A percentile compares a stretch with the other conserved stretches of the same genome.
These are phyloP conservation scores for Corydoras maculifer DNA, from an alignment of 2,113 vertebrate genomes.

Conservation along the genomic window DNA sequence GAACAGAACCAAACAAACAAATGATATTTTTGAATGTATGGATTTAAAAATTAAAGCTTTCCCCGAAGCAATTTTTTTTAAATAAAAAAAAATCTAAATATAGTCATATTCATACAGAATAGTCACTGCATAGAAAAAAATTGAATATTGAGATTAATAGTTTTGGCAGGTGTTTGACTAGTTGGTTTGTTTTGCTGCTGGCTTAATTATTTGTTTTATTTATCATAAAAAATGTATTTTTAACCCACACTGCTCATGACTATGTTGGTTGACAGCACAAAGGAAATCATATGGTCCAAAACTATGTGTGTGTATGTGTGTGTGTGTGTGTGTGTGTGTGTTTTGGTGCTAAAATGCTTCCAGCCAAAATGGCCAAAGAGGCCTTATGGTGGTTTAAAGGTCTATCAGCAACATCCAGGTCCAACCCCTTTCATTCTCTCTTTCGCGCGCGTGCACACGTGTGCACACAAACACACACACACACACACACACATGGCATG, in stretches of 20 bases:
- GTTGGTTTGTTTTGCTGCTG: too few relatives aligned
- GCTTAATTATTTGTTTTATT: background rate
- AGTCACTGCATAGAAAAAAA: background rate
- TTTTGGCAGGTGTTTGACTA: too few relatives aligned
- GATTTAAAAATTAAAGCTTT: too few relatives aligned
- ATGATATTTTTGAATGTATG: too few relatives aligned
- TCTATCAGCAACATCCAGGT: slow-evolving; percentile 65
- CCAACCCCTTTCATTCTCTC: slow-evolving; percentile 60
- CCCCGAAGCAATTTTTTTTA: too few relatives aligned
- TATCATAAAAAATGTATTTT: background rate
- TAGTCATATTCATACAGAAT: background rate
- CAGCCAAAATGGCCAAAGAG: slow-evolving; percentile 66
- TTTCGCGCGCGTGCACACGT: slow-evolving; percentile 25
- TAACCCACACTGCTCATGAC: slow-evolving; percentile 50
- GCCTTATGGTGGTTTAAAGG: slow-evolving; percentile 62
- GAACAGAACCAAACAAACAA: too few relatives aligned
- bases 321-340: slow-evolving; percentile 23
- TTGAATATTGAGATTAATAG: too few relatives aligned
- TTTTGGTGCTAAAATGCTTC: slow-evolving; percentile 62
- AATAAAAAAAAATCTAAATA: background rate
- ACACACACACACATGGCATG: slow-evolving; percentile 34
- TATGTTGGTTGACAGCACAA: slow-evolving; percentile 61
- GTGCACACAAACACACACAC: slow-evolving; percentile 41
- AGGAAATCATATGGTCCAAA: slow-evolving; percentile 66
- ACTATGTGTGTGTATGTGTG: slow-evolving; percentile 35